phyloP scores from a whole-genome alignment of 2,888 invertebrate genomes.

The Leucophenga maculata region DNA sequence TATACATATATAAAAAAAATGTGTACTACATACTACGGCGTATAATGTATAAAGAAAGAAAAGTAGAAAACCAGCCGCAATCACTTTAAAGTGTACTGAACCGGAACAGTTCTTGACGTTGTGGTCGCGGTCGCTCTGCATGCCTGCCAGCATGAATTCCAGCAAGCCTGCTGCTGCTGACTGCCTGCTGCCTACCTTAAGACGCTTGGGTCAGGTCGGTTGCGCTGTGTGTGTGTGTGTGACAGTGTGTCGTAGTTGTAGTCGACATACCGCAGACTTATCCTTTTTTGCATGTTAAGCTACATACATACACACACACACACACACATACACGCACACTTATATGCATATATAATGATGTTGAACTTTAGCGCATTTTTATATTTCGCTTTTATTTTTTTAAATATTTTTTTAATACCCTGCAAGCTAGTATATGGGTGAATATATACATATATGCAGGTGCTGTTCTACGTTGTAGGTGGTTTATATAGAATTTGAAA shows the following conservation, averaged over 20 bases:
- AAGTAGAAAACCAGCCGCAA: constrained; percentile 33
- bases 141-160: neutral
- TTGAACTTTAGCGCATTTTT: constrained; percentile 27
- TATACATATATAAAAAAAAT: neutral
- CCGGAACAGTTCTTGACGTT: constrained; percentile 44
- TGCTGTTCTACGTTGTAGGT: too few relatives aligned
- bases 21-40: too few relatives aligned
- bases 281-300: constrained; percentile 38
- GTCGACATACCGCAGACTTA: constrained; percentile 26
- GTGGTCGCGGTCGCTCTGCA: constrained; percentile 20
- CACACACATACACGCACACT: neutral
- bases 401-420: neutral
- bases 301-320: constrained; percentile 20
- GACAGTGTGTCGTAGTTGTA: too few relatives aligned
- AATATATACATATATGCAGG: too few relatives aligned
- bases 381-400: neutral
- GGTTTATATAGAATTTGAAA: too few relatives aligned
- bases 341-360: constrained; percentile 36
- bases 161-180: neutral
- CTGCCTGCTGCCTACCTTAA: neutral
- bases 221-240: too few relatives aligned
- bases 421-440: neutral
- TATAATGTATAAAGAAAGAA: neutral
- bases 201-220: too few relatives aligned
- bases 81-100: constrained; percentile 57